Evolutionary conservation across 2,888 invertebrate genomes (phyloP).

Genomic region (Athetis lepigone): DNA sequence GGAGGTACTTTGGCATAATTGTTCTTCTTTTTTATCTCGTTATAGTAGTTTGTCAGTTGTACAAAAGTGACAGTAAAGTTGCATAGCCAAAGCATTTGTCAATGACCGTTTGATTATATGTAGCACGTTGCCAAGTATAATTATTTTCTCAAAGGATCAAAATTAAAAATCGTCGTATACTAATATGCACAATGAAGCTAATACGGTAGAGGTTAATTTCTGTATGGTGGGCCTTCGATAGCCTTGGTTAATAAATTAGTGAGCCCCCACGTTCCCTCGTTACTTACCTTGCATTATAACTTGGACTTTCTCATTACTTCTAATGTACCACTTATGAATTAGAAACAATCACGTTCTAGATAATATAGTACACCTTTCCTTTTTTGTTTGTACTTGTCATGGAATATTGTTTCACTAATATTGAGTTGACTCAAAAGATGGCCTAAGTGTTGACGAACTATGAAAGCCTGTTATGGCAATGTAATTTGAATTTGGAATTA

Average conservation of each 20-base stretch:
- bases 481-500: neutral
- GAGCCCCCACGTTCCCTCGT: conserved; percentile 76
- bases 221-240: conserved; percentile 84
- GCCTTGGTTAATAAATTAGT: conserved; percentile 89
- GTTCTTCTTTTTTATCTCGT: no score
- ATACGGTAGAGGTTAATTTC: conserved; percentile 87
- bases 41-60: no score
- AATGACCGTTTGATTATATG: no score
- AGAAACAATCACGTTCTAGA: conserved; percentile 61
- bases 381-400: conserved; percentile 1
- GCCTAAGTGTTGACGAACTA: neutral
- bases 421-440: neutral
- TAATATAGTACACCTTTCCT: conserved; percentile 24
- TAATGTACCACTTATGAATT: conserved; percentile 68
- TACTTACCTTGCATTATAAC: conserved; percentile 77
- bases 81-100: no score
- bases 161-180: conserved; percentile 57
- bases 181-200: conserved; percentile 83
- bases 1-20: no score
- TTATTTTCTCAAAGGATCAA: conserved; percentile 71
- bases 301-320: conserved; percentile 75
- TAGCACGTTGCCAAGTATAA: no score
- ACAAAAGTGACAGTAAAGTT: no score
- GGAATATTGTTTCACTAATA: neutral
- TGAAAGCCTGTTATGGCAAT: neutral